Conservation (phyloP, 2,113 vertebrate genomes). For the Perca flavescens region DNA sequence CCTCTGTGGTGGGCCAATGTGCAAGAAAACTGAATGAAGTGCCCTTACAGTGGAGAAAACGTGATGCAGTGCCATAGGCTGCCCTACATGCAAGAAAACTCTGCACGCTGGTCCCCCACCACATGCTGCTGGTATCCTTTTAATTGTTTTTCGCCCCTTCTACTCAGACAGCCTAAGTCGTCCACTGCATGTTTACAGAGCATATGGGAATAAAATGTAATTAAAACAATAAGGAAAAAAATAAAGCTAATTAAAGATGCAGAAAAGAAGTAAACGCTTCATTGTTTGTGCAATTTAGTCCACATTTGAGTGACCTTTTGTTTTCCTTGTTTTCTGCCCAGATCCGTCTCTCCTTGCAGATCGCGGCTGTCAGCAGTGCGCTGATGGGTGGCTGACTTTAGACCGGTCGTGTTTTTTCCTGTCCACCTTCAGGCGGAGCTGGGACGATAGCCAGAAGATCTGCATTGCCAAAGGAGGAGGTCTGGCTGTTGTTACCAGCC, state of each 20-base stretch:
- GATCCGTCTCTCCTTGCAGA: slow-evolving; percentile 22
- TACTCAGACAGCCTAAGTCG: too few species aligned
- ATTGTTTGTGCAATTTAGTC: background rate
- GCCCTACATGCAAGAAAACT: background rate
- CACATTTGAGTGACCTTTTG: background rate
- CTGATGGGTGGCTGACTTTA: slow-evolving; percentile 53
- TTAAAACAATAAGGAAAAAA: too few species aligned
- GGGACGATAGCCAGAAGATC: slow-evolving; percentile 65
- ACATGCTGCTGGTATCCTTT: background rate
- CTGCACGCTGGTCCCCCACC: background rate
- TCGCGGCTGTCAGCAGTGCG: slow-evolving; percentile 44
- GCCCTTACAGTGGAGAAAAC: background rate
- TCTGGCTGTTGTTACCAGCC: slow-evolving; percentile 72
- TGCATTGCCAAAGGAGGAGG: slow-evolving; percentile 67
- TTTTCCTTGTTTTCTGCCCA: background rate
- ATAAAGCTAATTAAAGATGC: background rate
- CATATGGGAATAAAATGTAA: too few species aligned
- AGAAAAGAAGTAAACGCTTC: background rate
- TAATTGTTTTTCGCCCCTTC: background rate
- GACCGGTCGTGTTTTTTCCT: slow-evolving; percentile 69
- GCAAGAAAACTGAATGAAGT: background rate
- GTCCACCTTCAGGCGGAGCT: slow-evolving; percentile 64
- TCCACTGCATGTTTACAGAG: background rate
- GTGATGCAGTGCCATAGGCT: background rate
- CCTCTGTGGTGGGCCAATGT: too few species aligned